Conservation (phyloP, 1,140 invertebrate species). For the Medauroidea extradentata region DNA sequence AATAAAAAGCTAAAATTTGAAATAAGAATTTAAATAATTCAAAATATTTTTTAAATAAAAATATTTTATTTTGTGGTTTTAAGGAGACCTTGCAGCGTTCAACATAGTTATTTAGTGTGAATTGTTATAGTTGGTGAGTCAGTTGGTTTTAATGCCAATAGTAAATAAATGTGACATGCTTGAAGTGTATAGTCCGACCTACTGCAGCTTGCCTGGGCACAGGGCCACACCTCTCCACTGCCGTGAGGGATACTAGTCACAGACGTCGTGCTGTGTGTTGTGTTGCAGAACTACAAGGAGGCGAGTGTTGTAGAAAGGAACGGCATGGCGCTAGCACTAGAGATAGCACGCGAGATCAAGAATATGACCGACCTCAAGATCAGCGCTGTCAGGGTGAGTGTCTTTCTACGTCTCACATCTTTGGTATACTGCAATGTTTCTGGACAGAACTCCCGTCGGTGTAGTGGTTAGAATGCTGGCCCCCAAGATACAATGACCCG, state of each 20-base stretch:
- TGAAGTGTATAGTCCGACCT: neutral
- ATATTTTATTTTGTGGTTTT: too few relatives aligned
- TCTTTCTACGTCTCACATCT: neutral
- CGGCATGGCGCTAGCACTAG: slow-evolving; percentile 64
- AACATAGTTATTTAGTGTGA: too few relatives aligned
- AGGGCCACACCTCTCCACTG: too few relatives aligned
- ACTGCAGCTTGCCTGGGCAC: too few relatives aligned
- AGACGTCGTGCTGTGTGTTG: too few relatives aligned
- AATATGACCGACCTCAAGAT: slow-evolving; percentile 81
- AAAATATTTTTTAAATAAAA: too few relatives aligned
- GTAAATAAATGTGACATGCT: neutral
- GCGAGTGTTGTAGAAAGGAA: slow-evolving; percentile 62
- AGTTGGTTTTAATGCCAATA: too few relatives aligned
- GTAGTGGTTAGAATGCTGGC: neutral
- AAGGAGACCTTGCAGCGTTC: too few relatives aligned
- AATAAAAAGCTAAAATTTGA: too few relatives aligned
- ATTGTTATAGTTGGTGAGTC: too few relatives aligned
- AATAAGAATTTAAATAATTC: too few relatives aligned
- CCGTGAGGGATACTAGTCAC: too few relatives aligned
- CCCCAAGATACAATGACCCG: neutral
- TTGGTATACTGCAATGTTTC: neutral
- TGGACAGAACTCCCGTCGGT: neutral
- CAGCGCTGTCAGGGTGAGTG: slow-evolving; percentile 68
- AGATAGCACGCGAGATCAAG: slow-evolving; percentile 72
- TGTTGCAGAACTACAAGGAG: slow-evolving; percentile 66